phyloP scores from a whole-genome alignment of 2,113 vertebrate species.

The Zosterops lateralis region DNA sequence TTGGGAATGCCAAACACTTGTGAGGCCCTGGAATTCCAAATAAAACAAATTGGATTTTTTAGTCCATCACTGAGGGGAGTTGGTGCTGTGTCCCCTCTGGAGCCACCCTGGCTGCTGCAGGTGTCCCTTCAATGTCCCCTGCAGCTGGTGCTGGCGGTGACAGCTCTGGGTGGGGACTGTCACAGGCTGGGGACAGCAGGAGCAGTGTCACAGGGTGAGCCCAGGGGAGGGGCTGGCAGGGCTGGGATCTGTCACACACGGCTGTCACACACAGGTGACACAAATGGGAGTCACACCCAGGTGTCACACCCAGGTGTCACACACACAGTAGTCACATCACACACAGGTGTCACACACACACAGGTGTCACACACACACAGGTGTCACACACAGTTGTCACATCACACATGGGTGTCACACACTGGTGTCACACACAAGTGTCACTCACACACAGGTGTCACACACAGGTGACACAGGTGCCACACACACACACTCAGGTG shows the following conservation, averaged over 20 bases:
- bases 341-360: too few relatives aligned
- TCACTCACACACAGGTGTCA: too few relatives aligned
- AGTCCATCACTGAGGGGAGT: background rate
- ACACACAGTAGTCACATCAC: too few relatives aligned
- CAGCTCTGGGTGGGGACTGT: background rate
- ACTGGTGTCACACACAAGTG: background rate
- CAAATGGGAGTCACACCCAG: too few relatives aligned
- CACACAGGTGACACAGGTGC: too few relatives aligned
- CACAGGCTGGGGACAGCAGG: background rate
- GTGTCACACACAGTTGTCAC: too few relatives aligned
- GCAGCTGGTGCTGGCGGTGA: background rate
- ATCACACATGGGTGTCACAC: too few relatives aligned
- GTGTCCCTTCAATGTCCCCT: background rate
- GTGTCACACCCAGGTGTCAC: too few relatives aligned
- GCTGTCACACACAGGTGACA: background rate
- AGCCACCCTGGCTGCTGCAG: background rate
- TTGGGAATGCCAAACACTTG: background rate
- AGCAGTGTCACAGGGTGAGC: background rate
- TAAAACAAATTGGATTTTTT: background rate
- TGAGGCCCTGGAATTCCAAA: background rate
- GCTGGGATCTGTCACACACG: rapidly evolving
- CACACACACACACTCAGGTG: too few relatives aligned
- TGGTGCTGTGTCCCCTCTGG: background rate
- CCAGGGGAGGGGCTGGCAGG: background rate
- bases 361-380: too few relatives aligned